Evolutionary conservation across 2,797 vertebrate genomes (phyloP).

Genomic region (Odontamblyopus lacepedii): DNA sequence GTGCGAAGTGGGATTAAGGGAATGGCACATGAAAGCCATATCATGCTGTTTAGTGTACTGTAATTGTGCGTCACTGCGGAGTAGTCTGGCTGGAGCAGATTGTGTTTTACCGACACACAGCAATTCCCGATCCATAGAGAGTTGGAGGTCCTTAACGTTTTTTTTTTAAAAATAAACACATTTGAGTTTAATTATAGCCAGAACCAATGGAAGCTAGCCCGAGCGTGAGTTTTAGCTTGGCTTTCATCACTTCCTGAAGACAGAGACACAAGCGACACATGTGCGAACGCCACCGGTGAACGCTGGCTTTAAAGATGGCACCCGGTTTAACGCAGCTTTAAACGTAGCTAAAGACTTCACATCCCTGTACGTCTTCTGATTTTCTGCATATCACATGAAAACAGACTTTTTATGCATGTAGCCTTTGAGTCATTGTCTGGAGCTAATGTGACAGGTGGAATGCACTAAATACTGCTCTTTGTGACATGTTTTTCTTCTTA

Average conservation of each 20-base stretch:
- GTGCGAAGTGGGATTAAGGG: slow-evolving; percentile 75
- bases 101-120: slow-evolving; percentile 59
- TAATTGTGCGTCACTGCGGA: slow-evolving; percentile 72
- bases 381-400: slow-evolving; percentile 3
- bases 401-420: slow-evolving; percentile 2
- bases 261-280: slow-evolving; percentile 11
- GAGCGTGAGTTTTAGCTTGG: slow-evolving; percentile 23
- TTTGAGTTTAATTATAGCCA: slow-evolving; percentile 30
- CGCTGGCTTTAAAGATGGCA: slow-evolving; percentile 13
- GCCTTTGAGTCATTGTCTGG: slow-evolving; percentile 14
- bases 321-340: slow-evolving; percentile 21
- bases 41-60: slow-evolving; percentile 70
- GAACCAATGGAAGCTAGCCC: slow-evolving; percentile 26
- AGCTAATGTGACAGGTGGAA: slow-evolving; percentile 16
- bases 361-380: slow-evolving; percentile 8
- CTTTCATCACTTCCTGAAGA: slow-evolving; percentile 29
- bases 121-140: slow-evolving; percentile 43
- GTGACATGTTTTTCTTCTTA: not conserved
- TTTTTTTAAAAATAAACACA: slow-evolving; percentile 34
- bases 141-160: slow-evolving; percentile 48
- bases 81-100: slow-evolving; percentile 69
- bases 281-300: slow-evolving; percentile 1
- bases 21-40: slow-evolving; percentile 77
- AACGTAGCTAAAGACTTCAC: not conserved
- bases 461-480: not conserved